Percentiles rank a stretch among this genome's conserved stretches.
Evolutionary conservation across 2,888 invertebrate species (phyloP).

Genomic region (Drosophila histrio): DNA sequence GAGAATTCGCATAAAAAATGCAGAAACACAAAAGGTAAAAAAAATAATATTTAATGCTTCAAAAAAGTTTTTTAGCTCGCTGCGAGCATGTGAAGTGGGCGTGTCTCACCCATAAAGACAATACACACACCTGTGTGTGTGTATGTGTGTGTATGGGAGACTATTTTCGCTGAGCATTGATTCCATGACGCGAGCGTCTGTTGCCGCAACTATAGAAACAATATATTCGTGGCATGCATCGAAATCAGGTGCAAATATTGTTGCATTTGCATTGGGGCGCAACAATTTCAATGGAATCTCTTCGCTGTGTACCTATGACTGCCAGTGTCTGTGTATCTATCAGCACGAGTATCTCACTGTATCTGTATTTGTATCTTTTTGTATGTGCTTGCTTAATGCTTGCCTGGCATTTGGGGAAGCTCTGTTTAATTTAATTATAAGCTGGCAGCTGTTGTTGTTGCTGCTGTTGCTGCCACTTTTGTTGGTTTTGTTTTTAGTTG

Average conservation of each 20-base stretch:
- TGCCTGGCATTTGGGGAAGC: constrained; percentile 46
- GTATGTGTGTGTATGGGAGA: constrained; percentile 4
- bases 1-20: constrained; percentile 69
- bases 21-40: constrained; percentile 41
- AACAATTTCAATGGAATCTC: constrained; percentile 24
- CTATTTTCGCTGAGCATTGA: constrained; percentile 22
- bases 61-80: constrained; percentile 27
- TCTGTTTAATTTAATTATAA: constrained; percentile 70
- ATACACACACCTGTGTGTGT: constrained; percentile 30
- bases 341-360: background rate
- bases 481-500: constrained; percentile 40
- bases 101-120: constrained; percentile 17
- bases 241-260: constrained; percentile 76
- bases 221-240: constrained; percentile 43
- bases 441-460: constrained; percentile 36
- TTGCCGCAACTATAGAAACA: constrained; percentile 47
- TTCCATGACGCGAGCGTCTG: constrained; percentile 37
- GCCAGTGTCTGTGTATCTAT: background rate
- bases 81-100: constrained; percentile 21
- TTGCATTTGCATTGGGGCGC: constrained; percentile 58
- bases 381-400: constrained; percentile 40
- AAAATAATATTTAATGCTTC: constrained; percentile 41
- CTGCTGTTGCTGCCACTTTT: background rate
- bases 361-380: background rate
- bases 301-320: background rate